These are phyloP conservation scores for Acanthisitta chloris DNA, from an alignment of 2,113 vertebrate species.

Conservation along the genomic window DNA sequence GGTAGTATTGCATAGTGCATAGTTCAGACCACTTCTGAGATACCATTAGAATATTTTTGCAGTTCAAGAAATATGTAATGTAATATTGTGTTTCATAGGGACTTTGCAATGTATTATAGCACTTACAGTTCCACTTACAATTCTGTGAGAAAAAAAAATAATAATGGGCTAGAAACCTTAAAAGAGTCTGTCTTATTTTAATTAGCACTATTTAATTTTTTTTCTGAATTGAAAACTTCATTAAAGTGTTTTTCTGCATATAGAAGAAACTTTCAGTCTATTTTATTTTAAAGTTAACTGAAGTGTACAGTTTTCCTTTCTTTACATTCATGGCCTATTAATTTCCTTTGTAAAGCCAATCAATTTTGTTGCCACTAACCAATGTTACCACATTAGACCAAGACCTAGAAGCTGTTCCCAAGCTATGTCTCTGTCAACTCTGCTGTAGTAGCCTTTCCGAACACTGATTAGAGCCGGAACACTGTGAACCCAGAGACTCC, in stretches of 20 bases:
- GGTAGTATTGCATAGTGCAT: neutral
- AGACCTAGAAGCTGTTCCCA: neutral
- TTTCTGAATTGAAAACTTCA: neutral
- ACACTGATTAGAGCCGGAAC: neutral
- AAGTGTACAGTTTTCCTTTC: neutral
- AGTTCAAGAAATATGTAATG: neutral
- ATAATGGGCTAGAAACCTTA: neutral
- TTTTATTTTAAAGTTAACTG: constrained; percentile 2
- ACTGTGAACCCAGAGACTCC: neutral
- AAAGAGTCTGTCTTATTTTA: neutral
- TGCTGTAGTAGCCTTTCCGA: neutral
- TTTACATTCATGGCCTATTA: constrained; percentile 3
- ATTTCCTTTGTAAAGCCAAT: neutral
- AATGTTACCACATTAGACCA: neutral
- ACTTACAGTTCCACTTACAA: neutral
- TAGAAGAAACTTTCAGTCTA: neutral
- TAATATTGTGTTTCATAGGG: neutral
- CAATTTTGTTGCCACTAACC: neutral
- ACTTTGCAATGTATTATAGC: neutral
- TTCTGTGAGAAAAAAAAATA: neutral
- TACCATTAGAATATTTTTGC: neutral
- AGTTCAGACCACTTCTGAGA: neutral
- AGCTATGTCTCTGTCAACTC: neutral
- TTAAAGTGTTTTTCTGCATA: neutral
- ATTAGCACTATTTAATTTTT: neutral